These are phyloP conservation scores for Lithophane leautieri DNA, from an alignment of 2,888 invertebrate genomes.

Conservation along the genomic window DNA sequence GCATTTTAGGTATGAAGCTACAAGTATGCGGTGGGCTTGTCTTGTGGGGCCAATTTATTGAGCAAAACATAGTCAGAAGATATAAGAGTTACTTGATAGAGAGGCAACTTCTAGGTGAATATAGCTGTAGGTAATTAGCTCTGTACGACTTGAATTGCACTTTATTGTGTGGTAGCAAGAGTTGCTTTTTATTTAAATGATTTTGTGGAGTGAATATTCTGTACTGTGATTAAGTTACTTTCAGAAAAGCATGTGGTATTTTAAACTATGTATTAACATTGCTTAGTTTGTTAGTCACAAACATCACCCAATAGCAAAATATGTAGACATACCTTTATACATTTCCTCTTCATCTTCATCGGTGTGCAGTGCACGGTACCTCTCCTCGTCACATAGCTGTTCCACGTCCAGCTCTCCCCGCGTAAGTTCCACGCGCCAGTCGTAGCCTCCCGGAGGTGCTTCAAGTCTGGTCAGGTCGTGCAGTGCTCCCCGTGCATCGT, in stretches of 20 bases:
- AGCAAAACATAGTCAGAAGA: too few relatives aligned
- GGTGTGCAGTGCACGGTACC: conserved; percentile 96
- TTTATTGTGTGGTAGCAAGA: too few relatives aligned
- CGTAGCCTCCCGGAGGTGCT: conserved; percentile 93
- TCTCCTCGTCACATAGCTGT: conserved; percentile 98
- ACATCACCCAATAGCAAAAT: not conserved
- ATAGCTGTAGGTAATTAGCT: too few relatives aligned
- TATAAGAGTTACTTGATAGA: too few relatives aligned
- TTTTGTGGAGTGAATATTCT: too few relatives aligned
- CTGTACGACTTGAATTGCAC: too few relatives aligned
- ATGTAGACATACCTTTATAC: conserved; percentile 93
- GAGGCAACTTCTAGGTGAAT: too few relatives aligned
- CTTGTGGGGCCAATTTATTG: too few relatives aligned
- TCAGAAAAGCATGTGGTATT: not conserved
- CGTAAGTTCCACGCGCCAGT: conserved; percentile 91
- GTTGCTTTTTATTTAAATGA: too few relatives aligned
- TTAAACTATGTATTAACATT: not conserved
- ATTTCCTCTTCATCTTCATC: conserved; percentile 97
- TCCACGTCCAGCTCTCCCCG: conserved; percentile 95
- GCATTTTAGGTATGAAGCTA: too few relatives aligned
- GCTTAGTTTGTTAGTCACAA: not conserved
- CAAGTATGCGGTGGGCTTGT: too few relatives aligned
- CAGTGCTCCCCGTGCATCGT: conserved; percentile 98
- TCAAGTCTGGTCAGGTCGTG: conserved; percentile 96
- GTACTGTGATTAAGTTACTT: not conserved